phyloP scores from a whole-genome alignment of 1,140 invertebrate genomes.

The Euura saliciscinereae region DNA sequence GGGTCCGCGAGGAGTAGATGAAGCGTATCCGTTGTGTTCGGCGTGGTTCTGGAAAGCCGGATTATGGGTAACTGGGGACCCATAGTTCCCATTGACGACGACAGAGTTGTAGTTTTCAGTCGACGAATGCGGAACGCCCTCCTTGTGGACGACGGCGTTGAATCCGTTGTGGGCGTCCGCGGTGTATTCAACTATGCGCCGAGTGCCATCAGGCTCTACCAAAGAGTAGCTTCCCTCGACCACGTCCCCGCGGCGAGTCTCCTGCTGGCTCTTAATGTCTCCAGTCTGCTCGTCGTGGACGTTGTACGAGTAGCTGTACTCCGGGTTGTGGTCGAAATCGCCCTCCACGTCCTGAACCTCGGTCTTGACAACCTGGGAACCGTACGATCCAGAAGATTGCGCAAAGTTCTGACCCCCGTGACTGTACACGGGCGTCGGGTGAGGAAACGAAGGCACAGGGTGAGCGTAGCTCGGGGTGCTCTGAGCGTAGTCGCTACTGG shows the following conservation, averaged over 20 bases:
- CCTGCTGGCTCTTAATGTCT: conserved; percentile 69
- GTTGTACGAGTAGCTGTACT: conserved; percentile 70
- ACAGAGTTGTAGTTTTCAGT: neutral
- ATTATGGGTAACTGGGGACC: neutral
- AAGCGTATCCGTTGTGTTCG: neutral
- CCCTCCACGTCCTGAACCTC: conserved; percentile 37
- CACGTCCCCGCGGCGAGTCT: conserved; percentile 60
- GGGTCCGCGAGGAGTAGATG: neutral
- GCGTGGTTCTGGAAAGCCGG: neutral
- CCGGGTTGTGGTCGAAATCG: conserved; percentile 65
- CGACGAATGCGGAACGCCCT: conserved; percentile 24
- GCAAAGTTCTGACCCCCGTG: conserved; percentile 37
- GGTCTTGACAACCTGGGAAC: conserved; percentile 34
- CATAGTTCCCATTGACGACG: neutral
- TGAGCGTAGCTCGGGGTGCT: neutral
- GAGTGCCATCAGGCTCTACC: conserved; percentile 40
- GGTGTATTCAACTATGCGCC: conserved; percentile 47
- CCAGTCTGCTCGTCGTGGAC: conserved; percentile 70
- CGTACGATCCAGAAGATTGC: conserved; percentile 37
- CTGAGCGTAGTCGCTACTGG: neutral
- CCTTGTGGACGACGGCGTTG: conserved; percentile 57
- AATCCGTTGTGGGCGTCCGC: conserved; percentile 50
- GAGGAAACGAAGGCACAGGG: neutral
- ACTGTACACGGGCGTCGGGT: conserved; percentile 29
- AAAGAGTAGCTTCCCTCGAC: conserved; percentile 37